phyloP scores from a whole-genome alignment of 2,797 vertebrate species.

The Poeciliopsis turneri region DNA sequence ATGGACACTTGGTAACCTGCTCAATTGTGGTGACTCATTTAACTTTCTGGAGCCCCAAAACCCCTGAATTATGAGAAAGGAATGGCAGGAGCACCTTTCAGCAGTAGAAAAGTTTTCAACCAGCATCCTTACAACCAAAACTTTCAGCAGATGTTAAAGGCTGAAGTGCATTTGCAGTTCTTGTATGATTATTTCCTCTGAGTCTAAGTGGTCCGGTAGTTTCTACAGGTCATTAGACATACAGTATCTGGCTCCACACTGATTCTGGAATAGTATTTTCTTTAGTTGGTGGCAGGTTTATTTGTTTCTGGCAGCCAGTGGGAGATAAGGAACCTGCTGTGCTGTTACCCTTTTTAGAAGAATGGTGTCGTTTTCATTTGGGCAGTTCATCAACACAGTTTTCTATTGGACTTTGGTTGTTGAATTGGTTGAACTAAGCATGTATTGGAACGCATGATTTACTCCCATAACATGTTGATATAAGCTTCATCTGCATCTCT shows the following conservation, averaged over 20 bases:
- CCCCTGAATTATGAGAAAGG: slow-evolving; percentile 33
- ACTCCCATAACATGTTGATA: neutral
- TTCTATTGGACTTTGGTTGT: neutral
- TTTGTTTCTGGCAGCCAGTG: neutral
- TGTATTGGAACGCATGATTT: neutral
- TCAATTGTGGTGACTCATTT: slow-evolving; percentile 40
- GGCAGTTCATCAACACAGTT: neutral
- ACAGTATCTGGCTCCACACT: neutral
- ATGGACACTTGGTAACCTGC: slow-evolving; percentile 27
- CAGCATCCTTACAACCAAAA: slow-evolving; percentile 5
- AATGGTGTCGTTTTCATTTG: neutral
- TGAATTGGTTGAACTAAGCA: neutral
- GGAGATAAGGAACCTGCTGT: neutral
- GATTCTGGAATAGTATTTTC: neutral
- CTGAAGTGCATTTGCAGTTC: neutral
- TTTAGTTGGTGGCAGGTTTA: neutral
- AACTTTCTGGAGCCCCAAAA: slow-evolving; percentile 22
- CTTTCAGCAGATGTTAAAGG: slow-evolving; percentile 21
- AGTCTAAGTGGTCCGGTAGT: neutral
- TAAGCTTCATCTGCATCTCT: neutral
- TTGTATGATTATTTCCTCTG: neutral
- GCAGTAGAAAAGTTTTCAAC: slow-evolving; percentile 30
- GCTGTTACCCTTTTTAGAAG: neutral
- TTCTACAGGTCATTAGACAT: neutral
- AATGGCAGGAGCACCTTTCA: slow-evolving; percentile 42